Base-by-base conservation (phyloP, 2,797 vertebrate genomes). In the Mallotus villosus region DNA sequence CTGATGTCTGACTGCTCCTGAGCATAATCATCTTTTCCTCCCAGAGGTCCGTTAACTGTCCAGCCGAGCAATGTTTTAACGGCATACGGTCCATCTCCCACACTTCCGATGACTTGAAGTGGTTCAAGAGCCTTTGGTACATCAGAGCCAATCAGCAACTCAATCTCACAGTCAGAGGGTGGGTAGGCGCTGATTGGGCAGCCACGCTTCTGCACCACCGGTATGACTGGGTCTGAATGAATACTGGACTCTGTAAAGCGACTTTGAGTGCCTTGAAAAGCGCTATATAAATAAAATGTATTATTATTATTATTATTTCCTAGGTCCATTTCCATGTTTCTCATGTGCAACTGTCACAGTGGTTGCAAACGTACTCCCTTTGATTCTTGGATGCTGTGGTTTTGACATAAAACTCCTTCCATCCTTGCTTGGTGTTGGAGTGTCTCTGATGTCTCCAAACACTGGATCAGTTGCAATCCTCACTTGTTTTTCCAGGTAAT, bases 11-110 rank as follows among this genome's bases (percentile, higher is more conserved):
- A 25, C 29, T 51, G 24, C 25, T 74, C 32, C 32, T 34, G 32
- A 34, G 32, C 51, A 21, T 3, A 41, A 16, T 60, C 57, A 3
- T 41, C 32, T 34, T 34, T 34, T 34, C 32, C 32, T 34, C 32
- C 32, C 32, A 75, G 55, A 32, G 74, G 70, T 19, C 77, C 69
- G 46, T 78, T 78, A 4, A 75, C 37, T 0, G 32, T 70, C 74
- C 71, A 80, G 12, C 75, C 78, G 14, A 80, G 55, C 8, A 37
- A 9, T 0, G 69, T 73, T 41, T 63, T 74, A 5, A 67, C 61
- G 0, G 69, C 74, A 19, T 73, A 77, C 1, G 70, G 75, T 68
- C 77, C 63, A 63, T 72, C 25, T 25, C 37, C 7, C 5, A 9
- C 37, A 69, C 78, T 80, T 2, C 5, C 1, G 1, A 80, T 51